Conservation (phyloP, 2,888 invertebrate genomes). For the Carcina quercana region DNA sequence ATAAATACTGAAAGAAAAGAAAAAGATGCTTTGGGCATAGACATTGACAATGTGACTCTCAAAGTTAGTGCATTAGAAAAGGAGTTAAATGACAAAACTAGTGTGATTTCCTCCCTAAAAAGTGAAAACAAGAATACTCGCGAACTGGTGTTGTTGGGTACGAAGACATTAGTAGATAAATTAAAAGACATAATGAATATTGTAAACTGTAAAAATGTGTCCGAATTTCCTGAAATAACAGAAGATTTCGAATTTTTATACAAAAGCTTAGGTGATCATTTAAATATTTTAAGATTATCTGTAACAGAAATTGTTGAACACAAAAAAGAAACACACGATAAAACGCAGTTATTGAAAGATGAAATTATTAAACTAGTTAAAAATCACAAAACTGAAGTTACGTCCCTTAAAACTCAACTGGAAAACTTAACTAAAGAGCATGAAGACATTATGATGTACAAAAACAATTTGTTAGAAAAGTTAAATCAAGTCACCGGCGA, state of each 20-base stretch:
- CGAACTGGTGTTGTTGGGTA: constrained; percentile 26
- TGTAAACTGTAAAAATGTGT: constrained; percentile 38
- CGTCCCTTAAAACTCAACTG: constrained; percentile 16
- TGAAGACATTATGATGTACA: not conserved
- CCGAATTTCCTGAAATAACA: constrained; percentile 30
- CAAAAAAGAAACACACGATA: constrained; percentile 22
- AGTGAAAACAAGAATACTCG: constrained; percentile 23
- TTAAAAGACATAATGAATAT: no score
- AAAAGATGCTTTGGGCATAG: constrained; percentile 22
- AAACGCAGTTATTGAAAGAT: constrained; percentile 19
- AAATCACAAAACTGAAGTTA: constrained; percentile 19
- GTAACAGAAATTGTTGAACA: constrained; percentile 24
- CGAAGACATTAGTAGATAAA: no score
- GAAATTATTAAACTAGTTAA: constrained; percentile 12
- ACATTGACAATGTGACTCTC: constrained; percentile 23
- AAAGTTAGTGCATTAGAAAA: constrained; percentile 27
- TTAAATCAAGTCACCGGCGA: constrained; percentile 1
- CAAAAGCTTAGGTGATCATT: constrained; percentile 25
- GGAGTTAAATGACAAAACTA: constrained; percentile 28
- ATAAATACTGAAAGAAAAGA: constrained; percentile 17
- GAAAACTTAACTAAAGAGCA: constrained; percentile 11
- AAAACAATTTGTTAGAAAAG: not conserved
- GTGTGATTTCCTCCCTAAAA: constrained; percentile 26
- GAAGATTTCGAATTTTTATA: constrained; percentile 32
- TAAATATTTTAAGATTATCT: constrained; percentile 31